Evolutionary conservation across 2,888 invertebrate genomes (phyloP).

Genomic region (Eupithecia abbreviata): DNA sequence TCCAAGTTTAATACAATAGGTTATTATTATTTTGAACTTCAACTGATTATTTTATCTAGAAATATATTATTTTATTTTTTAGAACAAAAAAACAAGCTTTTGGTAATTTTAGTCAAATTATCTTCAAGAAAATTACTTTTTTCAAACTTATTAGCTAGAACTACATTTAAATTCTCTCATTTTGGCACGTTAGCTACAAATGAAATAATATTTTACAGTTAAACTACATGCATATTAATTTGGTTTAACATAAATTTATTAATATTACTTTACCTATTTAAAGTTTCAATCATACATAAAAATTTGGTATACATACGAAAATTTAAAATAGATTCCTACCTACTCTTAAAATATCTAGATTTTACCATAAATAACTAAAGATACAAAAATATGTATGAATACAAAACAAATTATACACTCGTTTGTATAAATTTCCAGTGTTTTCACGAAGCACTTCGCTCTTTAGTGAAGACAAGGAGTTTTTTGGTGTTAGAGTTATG

Average conservation of each 20-base stretch:
- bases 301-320: slow-evolving; percentile 7
- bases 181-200: slow-evolving; percentile 64
- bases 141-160: slow-evolving; percentile 17
- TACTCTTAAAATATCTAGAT: not conserved
- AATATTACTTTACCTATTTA: not conserved
- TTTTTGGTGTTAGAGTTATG: not conserved
- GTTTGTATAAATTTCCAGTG: not conserved
- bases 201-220: slow-evolving; percentile 22
- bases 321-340: not conserved
- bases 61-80: no score
- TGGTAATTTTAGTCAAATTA: not conserved
- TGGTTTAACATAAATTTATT: slow-evolving; percentile 11
- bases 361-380: not conserved
- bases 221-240: slow-evolving; percentile 23
- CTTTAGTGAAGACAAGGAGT: not conserved
- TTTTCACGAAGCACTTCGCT: not conserved
- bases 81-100: not conserved
- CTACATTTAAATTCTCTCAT: slow-evolving; percentile 74
- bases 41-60: not conserved
- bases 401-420: not conserved
- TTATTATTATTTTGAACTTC: not conserved
- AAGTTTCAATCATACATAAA: not conserved
- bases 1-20: slow-evolving; percentile 14
- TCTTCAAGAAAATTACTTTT: slow-evolving; percentile 3
- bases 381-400: not conserved